These are phyloP conservation scores for Iguana delicatissima DNA, from an alignment of 2,797 vertebrate species.

Conservation along the genomic window DNA sequence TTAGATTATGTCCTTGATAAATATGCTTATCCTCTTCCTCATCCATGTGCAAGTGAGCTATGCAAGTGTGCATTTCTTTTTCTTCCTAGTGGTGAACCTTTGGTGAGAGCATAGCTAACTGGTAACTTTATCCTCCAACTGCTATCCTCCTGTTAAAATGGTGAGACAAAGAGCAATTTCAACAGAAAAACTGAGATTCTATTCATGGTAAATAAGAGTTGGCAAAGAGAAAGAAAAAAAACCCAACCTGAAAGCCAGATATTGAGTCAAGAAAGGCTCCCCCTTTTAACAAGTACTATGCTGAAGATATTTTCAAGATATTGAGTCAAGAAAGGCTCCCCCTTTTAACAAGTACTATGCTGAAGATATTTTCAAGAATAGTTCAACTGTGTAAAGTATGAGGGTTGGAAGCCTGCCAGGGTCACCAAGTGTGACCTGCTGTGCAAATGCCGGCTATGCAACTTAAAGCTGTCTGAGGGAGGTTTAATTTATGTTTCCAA, in stretches of 20 bases:
- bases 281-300: constrained; percentile 42
- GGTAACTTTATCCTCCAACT: neutral
- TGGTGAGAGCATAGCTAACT: neutral
- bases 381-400: constrained; percentile 51
- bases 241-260: constrained; percentile 31
- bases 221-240: neutral
- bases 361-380: constrained; percentile 48
- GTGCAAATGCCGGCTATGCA: constrained; percentile 65
- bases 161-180: constrained; percentile 8
- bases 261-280: constrained; percentile 25
- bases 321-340: constrained; percentile 29
- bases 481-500: constrained; percentile 53
- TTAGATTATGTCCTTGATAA: neutral
- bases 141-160: neutral
- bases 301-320: constrained; percentile 45
- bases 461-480: constrained; percentile 60
- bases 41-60: neutral
- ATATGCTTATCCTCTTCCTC: neutral
- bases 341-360: constrained; percentile 37
- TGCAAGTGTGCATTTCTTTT: neutral
- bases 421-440: constrained; percentile 68
- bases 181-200: constrained; percentile 7
- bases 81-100: neutral
- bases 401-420: constrained; percentile 57
- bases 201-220: constrained; percentile 21